phyloP scores from a whole-genome alignment of 2,797 vertebrate species.

The Girardinus metallicus region DNA sequence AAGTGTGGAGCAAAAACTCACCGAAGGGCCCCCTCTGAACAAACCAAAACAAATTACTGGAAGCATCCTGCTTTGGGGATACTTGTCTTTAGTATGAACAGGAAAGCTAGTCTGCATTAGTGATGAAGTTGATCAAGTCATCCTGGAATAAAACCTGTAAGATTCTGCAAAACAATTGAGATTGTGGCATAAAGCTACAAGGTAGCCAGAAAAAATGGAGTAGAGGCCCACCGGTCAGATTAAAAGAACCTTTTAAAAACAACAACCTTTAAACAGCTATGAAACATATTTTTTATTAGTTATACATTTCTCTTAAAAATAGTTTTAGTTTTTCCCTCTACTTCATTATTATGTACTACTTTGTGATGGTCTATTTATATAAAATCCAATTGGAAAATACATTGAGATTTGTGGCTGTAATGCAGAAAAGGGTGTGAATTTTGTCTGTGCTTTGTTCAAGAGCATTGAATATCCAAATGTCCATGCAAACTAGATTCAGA shows the following conservation, averaged over 20 bases:
- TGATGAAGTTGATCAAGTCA: background rate
- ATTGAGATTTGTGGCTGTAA: background rate
- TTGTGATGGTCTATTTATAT: background rate
- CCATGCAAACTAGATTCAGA: slow-evolving; percentile 9
- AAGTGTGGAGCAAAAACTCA: background rate
- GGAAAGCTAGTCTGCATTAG: background rate
- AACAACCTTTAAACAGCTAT: too few species aligned
- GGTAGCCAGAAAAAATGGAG: background rate
- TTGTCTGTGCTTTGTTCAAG: background rate
- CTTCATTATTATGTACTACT: background rate
- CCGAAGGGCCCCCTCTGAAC: background rate
- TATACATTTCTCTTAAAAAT: background rate
- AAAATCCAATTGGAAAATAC: background rate
- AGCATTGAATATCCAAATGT: background rate
- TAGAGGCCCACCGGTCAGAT: too few species aligned
- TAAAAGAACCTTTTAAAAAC: too few species aligned
- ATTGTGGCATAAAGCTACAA: background rate
- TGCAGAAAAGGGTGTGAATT: background rate
- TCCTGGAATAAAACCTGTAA: background rate
- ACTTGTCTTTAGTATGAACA: background rate
- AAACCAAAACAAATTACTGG: background rate
- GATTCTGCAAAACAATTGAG: background rate
- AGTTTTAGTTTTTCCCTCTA: background rate
- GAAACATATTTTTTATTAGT: too few species aligned
- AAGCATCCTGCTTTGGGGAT: background rate